Base-by-base conservation (phyloP, 1,140 invertebrate species). In the Nixonia krombeini region DNA sequence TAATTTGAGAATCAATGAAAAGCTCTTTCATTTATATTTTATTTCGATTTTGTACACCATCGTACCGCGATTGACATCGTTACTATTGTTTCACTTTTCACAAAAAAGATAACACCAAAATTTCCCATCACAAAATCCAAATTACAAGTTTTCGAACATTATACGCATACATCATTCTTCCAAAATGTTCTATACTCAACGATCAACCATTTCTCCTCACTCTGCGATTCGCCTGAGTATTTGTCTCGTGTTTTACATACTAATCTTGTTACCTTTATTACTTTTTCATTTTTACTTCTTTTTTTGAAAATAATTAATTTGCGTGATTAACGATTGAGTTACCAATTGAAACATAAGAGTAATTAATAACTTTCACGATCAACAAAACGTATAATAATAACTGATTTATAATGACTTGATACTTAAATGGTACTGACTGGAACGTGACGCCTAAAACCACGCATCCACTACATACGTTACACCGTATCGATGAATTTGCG, bases 11-110 rank as follows among this genome's bases (percentile, higher is more conserved):
- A 53, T 29, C 49, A 49, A 31, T 35, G 35, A 45, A 47, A 56
- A 51, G 15, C 47, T 35, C 37, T 16, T 47, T 51, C 17, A 8
- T 35, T 21, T 31, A 21, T 53, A 47, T 17, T 38, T 29, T 28
- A 12, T 25, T 29, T 29, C 31, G 56, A 53, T 59, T 66, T 59
- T 66, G 44, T 66, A 66, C 63, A 66, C 52, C 55, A 55, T 66
- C 50, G 52, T 46, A 57, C 29, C 33, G 17, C 50, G 50, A 33
- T 35, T 51, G 49, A 50, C 51, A 40, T 58, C 35, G 26, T 40
- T 35, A 21, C n/a, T 12, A 35, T 35, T 35, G 13, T 13, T 35
- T 35, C 21, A 21, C 10, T 31, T 31, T 31, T 31, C 29, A 31
- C 29, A 31, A 31, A n/a, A 31, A 31, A 2, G 10, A 31, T 31